Evolutionary conservation across 2,113 vertebrate species (phyloP).

Genomic region (Gasterosteus aculeatus): DNA sequence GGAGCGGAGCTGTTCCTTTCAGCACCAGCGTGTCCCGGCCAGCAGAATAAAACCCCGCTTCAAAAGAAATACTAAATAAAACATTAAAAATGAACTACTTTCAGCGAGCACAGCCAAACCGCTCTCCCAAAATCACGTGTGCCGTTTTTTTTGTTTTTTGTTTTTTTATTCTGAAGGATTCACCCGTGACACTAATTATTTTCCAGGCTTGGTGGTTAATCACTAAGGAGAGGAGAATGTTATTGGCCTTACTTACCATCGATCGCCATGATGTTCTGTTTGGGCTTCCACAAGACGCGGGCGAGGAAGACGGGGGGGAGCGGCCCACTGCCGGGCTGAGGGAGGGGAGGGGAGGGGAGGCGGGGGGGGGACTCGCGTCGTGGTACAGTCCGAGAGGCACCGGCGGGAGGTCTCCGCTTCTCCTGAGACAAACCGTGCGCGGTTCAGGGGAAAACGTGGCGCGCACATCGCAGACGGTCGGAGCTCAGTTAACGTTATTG

Average conservation of each 20-base stretch:
- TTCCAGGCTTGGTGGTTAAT: constrained; percentile 54
- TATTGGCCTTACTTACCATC: constrained; percentile 91
- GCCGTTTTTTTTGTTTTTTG: not conserved
- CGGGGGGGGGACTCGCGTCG: constrained; percentile 33
- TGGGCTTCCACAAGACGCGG: constrained; percentile 81
- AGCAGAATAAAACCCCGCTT: not conserved
- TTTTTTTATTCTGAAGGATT: no score
- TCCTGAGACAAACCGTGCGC: not conserved
- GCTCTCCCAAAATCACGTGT: not conserved
- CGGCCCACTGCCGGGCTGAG: constrained; percentile 28
- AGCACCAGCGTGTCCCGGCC: constrained; percentile 64
- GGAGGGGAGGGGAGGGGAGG: constrained; percentile 46
- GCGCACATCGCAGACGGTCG: not conserved
- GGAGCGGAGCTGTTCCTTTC: constrained; percentile 74
- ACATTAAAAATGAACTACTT: constrained; percentile 4
- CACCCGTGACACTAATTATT: not conserved
- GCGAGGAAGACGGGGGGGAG: constrained; percentile 70
- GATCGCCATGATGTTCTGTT: constrained; percentile 93
- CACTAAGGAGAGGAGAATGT: constrained; percentile 65
- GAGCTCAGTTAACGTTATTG: not conserved
- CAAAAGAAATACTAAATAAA: not conserved
- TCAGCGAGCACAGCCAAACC: not conserved
- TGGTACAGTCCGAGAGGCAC: constrained; percentile 28
- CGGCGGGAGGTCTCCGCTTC: not conserved
- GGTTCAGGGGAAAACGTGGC: not conserved